phyloP scores from a whole-genome alignment of 2,113 vertebrate species.

The Neogobius melanostomus region DNA sequence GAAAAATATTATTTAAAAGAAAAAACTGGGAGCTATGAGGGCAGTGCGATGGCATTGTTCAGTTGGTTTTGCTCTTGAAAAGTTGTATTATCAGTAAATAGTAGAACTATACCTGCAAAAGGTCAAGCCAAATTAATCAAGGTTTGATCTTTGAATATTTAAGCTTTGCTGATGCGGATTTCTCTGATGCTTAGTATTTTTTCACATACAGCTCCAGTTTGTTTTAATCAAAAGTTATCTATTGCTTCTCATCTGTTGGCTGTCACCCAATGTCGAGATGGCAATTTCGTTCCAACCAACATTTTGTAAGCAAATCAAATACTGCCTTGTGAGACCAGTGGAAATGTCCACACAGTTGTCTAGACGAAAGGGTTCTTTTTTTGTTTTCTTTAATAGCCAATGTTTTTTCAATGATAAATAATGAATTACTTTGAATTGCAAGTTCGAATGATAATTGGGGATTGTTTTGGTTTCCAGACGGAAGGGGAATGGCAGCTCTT shows the following conservation, averaged over 20 bases:
- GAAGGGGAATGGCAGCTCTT: conserved; percentile 36
- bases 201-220: not conserved
- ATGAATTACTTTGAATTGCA: conserved; percentile 33
- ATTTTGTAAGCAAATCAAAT: conserved; percentile 32
- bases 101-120: not conserved
- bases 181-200: not conserved
- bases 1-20: conserved; percentile 47
- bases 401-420: not conserved
- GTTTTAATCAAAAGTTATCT: not conserved
- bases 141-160: too few relatives aligned
- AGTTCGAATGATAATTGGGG: conserved; percentile 26
- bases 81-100: not conserved
- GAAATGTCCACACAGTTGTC: not conserved
- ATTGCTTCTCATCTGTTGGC: not conserved
- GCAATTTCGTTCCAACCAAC: not conserved
- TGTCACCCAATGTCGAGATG: conserved; percentile 2
- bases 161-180: too few relatives aligned
- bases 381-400: too few relatives aligned
- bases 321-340: conserved; percentile 21
- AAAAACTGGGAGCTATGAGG: too few relatives aligned
- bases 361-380: too few relatives aligned
- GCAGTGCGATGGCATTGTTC: not conserved
- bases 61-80: conserved; percentile 10
- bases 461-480: conserved; percentile 50
- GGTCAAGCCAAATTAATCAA: too few relatives aligned